Base-by-base conservation (phyloP, 2,797 vertebrate genomes). In the Dermochelys coriacea region DNA sequence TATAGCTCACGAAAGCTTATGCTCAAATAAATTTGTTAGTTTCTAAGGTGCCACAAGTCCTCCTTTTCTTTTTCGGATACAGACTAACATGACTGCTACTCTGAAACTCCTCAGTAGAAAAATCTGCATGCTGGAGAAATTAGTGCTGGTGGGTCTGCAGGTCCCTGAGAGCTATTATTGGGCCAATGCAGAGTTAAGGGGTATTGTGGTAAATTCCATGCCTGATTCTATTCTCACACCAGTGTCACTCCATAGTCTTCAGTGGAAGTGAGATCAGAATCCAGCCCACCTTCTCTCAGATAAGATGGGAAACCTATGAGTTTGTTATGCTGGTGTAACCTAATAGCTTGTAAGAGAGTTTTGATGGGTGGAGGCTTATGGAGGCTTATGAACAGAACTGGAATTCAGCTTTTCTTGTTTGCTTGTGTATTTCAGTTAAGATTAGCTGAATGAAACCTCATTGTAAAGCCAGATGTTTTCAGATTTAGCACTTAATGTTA, bases 261-360 rank as follows among this genome's bases (percentile, higher is more conserved):
- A 71, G 25, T 25, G 90, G 91, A 94, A 96, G 85, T n/a, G 45
- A 96, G 93, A 95, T 94, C 87, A 96, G 81, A 94, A 96, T 96
- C 94, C 94, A 93, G 89, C 93, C 87, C 93, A 52, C 74, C 64
- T 92, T 41, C 19, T 41, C 64, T 71, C 68, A 23, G 37, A 71
- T 87, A 89, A 89, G 19, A 34, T 5, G 18, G n/a, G 49, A 68
- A 92, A 91, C 80, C 51, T 31, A 34, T 34, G 45, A 49, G 11
- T 57, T 81, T 6, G 8, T 45, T 96, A 68, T 23, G 50, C 37
- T 94, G 94, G 96, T 2, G 59, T 94, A 41, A 93, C 82, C 54
- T 80, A 74, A 37, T 80, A 75, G 93, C 93, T 96, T 94, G 89
- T 84, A 94, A 96, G 80, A 71, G 54, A 91, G 77, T 54, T 91